Conservation (phyloP, 35 echinoderm and acorn worm species). For the Anneissia japonica region DNA sequence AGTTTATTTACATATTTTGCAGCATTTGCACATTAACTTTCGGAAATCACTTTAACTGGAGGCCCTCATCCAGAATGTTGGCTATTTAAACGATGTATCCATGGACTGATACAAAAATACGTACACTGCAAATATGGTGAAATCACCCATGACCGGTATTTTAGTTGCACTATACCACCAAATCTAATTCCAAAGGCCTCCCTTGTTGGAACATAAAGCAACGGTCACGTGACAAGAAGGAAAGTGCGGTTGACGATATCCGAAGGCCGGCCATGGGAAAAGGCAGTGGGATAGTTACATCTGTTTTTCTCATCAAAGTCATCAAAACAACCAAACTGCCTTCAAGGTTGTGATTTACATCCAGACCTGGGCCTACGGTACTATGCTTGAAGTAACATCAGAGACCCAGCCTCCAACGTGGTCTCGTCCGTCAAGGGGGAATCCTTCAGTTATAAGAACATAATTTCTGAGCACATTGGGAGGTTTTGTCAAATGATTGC, state of each 20-base stretch:
- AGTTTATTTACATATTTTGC: no score
- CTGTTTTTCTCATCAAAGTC: not conserved
- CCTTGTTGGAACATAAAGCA: not conserved
- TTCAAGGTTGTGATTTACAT: not conserved
- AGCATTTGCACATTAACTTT: no score
- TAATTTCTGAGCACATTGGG: not conserved
- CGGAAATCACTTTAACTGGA: no score
- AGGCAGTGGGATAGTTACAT: not conserved
- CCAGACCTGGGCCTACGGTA: not conserved
- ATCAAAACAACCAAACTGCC: not conserved
- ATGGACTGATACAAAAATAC: no score
- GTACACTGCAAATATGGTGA: no score
- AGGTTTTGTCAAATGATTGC: not conserved
- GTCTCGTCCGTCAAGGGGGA: not conserved
- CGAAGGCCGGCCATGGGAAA: not conserved
- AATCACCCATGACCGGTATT: not conserved
- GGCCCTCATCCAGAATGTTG: no score
- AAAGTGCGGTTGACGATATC: not conserved
- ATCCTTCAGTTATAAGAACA: no score
- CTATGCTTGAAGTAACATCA: not conserved
- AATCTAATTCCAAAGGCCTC: not conserved
- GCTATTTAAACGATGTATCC: no score
- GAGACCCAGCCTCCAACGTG: not conserved
- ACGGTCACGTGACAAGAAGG: not conserved
- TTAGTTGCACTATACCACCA: not conserved